Base-by-base conservation (phyloP, 2,797 vertebrate species). In the Acropternis orthonyx region DNA sequence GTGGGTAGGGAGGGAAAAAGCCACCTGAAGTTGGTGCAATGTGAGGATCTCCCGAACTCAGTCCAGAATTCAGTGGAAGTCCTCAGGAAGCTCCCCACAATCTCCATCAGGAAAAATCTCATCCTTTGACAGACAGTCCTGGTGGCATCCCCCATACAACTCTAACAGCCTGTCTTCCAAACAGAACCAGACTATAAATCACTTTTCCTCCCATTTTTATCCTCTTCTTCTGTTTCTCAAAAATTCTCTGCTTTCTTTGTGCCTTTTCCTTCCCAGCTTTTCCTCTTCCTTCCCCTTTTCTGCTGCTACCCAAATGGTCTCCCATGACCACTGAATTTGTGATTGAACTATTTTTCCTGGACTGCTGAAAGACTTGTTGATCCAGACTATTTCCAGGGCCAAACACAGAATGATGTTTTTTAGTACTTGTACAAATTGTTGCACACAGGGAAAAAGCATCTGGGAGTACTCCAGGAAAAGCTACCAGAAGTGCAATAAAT, bases 81-180 rank as follows among this genome's bases (percentile, higher is more conserved):
- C 37, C 19, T 90, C 24, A n/a, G 44, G 22, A 65, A 74, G 4
- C 5, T 5, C 49, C 26, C 6, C 24, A 12, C 1, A 30, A 9
- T 34, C 62, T 82, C 77, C 56, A 28, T 21, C 44, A 44, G 28
- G 41, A 92, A 4, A 36, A 34, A 54, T 6, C 16, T 88, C 24
- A 86, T 21, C 49, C 23, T 75, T 20, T 37, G 12, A 18, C 9
- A 43, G 22, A 19, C 32, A 71, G 19, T 12, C 34, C 71, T 20
- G 0, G 0, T 52, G 61, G 24, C 19, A 71, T 10, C 12, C 4
- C 43, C 51, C 18, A 26, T 9, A 17, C 1, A 3, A 52, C 23
- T 52, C 44, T 28, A 56, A 28, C 8, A 71, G 14, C 30, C 23
- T 27, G 7, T 59, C 9, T 68, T 63, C 39, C 43, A 32, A 34